These are phyloP conservation scores for Drosophila macrospina DNA, from an alignment of 2,888 invertebrate species.

Conservation along the genomic window DNA sequence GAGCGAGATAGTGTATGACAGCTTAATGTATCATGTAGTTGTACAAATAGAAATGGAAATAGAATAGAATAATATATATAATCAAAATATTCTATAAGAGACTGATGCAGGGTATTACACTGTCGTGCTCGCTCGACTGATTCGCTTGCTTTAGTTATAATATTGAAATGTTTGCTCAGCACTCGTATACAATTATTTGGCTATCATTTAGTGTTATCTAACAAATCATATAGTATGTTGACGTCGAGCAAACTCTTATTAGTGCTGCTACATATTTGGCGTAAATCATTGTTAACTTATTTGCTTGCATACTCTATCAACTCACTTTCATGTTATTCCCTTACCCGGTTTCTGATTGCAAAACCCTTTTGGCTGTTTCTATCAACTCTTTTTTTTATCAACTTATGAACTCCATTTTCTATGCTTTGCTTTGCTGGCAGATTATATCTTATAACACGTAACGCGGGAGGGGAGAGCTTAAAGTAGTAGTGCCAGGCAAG, in stretches of 20 bases:
- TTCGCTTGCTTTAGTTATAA: too few relatives aligned
- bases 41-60: too few relatives aligned
- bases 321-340: background rate
- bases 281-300: background rate
- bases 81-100: too few relatives aligned
- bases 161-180: too few relatives aligned
- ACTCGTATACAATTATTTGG: too few relatives aligned
- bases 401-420: background rate
- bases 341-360: slow-evolving; percentile 6
- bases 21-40: too few relatives aligned
- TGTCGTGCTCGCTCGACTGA: too few relatives aligned
- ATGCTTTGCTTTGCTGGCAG: slow-evolving; percentile 5
- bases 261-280: too few relatives aligned
- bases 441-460: slow-evolving; percentile 12
- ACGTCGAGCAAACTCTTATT: background rate
- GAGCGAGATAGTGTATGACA: too few relatives aligned
- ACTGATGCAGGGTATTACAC: too few relatives aligned
- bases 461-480: slow-evolving; percentile 1
- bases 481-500: background rate
- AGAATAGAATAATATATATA: too few relatives aligned
- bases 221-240: background rate
- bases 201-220: too few relatives aligned
- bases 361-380: slow-evolving; percentile 11
- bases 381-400: slow-evolving; percentile 1
- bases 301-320: background rate